phyloP scores from a whole-genome alignment of 2,797 vertebrate genomes.

The Lemur catta region DNA sequence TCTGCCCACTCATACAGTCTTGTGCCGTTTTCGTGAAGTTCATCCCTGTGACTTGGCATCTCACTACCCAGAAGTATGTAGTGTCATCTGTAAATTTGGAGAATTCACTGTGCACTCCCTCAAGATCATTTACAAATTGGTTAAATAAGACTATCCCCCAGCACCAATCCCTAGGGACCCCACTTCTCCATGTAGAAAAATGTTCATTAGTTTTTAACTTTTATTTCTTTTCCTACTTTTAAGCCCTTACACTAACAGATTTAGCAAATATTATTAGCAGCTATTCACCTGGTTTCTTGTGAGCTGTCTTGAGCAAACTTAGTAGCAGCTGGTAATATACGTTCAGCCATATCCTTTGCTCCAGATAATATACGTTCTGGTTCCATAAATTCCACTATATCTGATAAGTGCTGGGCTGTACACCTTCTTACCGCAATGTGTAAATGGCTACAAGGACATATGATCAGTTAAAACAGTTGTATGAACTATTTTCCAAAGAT shows the following conservation, averaged over 20 bases:
- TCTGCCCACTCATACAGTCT: slow-evolving; percentile 35
- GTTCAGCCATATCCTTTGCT: slow-evolving; percentile 87
- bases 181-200: slow-evolving; percentile 52
- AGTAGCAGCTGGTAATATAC: slow-evolving; percentile 88
- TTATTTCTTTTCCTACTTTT: slow-evolving; percentile 11
- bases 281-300: slow-evolving; percentile 91
- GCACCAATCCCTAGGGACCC: background rate
- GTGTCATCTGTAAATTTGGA: slow-evolving; percentile 50
- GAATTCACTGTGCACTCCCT: slow-evolving; percentile 51
- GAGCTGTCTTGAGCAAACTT: slow-evolving; percentile 93
- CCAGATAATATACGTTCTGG: slow-evolving; percentile 89
- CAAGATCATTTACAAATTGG: background rate
- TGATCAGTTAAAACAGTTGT: background rate
- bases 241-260: background rate
- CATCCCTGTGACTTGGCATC: slow-evolving; percentile 45
- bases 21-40: slow-evolving; percentile 20
- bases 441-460: slow-evolving; percentile 87
- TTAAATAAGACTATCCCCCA: slow-evolving; percentile 1
- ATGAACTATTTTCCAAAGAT: slow-evolving; percentile 31
- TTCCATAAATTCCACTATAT: slow-evolving; percentile 89
- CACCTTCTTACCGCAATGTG: slow-evolving; percentile 92
- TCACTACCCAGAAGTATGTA: slow-evolving; percentile 47
- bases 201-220: slow-evolving; percentile 15
- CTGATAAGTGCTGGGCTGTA: slow-evolving; percentile 90
- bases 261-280: background rate